Conservation (phyloP, 2,113 vertebrate genomes). For the Brevimyrus niger region DNA sequence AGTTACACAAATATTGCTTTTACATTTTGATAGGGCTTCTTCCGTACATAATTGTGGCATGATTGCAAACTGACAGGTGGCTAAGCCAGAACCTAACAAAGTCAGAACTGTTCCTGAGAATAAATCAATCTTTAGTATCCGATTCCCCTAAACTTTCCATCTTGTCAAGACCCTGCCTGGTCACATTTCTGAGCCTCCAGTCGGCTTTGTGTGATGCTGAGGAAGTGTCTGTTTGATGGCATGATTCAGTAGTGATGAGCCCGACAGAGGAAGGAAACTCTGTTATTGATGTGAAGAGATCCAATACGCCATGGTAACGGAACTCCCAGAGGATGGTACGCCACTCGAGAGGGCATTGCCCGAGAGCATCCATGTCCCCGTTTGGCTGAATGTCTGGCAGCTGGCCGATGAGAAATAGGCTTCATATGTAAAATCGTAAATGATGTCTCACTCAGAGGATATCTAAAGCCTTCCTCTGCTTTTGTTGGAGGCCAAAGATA, state of each 20-base stretch:
- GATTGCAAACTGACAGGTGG: too few relatives aligned
- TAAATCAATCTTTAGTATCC: background rate
- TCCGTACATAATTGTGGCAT: background rate
- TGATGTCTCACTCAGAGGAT: background rate
- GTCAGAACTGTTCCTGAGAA: background rate
- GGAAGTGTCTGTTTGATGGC: background rate
- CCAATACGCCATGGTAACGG: background rate
- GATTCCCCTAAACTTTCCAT: background rate
- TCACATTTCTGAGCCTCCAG: background rate
- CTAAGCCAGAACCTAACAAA: background rate
- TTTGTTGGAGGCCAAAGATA: background rate
- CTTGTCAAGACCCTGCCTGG: background rate
- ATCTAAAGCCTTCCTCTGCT: background rate
- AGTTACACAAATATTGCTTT: slow-evolving; percentile 23
- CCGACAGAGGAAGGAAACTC: background rate
- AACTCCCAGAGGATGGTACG: background rate
- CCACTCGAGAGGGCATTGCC: background rate
- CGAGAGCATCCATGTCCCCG: background rate
- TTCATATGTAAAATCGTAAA: background rate
- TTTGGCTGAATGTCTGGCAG: background rate
- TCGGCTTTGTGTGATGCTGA: background rate
- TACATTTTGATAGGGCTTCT: slow-evolving; percentile 17
- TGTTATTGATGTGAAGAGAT: background rate
- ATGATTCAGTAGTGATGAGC: background rate
- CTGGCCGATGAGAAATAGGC: background rate